A percentile compares a stretch with the other conserved stretches of the same genome.
Conservation (phyloP, 2,113 vertebrate genomes). For the Raphicerus campestris region DNA sequence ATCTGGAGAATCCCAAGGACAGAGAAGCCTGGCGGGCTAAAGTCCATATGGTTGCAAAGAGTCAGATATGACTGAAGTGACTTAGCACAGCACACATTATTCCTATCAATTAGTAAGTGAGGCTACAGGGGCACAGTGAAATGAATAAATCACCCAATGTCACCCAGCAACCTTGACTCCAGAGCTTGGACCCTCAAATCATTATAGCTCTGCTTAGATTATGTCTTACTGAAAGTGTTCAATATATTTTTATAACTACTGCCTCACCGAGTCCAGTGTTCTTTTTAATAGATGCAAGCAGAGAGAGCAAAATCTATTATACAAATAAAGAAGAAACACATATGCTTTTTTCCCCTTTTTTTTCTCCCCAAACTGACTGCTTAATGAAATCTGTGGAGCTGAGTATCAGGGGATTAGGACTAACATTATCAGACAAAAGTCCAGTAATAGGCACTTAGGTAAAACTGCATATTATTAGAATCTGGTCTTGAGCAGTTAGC, state of each 20-base stretch:
- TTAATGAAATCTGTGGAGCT: slow-evolving; percentile 5
- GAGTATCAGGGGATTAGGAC: background rate
- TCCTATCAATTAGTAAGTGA: background rate
- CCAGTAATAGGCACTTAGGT: background rate
- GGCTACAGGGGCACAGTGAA: background rate
- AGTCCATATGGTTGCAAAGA: background rate
- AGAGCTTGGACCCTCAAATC: background rate
- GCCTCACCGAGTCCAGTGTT: background rate
- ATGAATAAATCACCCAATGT: background rate
- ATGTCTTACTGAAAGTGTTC: background rate
- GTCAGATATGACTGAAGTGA: background rate
- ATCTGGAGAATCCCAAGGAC: background rate
- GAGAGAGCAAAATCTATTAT: background rate
- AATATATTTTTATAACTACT: background rate
- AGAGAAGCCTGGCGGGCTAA: background rate
- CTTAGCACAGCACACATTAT: background rate
- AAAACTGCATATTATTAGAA: slow-evolving; percentile 22
- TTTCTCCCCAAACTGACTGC: background rate
- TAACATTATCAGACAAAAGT: background rate
- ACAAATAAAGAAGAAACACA: background rate
- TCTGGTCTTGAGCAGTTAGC: background rate
- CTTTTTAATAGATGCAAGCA: background rate
- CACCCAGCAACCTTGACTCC: background rate
- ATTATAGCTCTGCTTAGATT: background rate
- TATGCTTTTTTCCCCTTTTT: background rate